Evolutionary conservation across 2,888 invertebrate genomes (phyloP), one percentile per base, ranked within the genome.

Genomic region (Adelognathus sp.): DNA sequence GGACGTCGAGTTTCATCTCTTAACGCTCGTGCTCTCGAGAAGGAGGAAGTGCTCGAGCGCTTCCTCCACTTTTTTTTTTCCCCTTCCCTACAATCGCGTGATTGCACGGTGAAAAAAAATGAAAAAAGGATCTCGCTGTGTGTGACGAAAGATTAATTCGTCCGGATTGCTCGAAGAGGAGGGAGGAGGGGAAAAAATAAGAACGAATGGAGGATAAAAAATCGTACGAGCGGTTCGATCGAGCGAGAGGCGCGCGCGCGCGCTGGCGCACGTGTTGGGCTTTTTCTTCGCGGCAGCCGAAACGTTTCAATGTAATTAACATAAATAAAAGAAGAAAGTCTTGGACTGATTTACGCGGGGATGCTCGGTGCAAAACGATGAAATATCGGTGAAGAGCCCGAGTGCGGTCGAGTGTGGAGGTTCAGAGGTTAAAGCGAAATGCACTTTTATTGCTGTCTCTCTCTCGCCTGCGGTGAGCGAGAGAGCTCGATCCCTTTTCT

Each of bases 361-460:
- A 74, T 73, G 76, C 81, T 71, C 76, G 77, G 56, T 58, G 83
- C 74, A 79, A 79, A 80, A 82, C 83, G 85, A 81, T 85, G 84
- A 85, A 86, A 85, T 79, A 79, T 85, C 76, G 81, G 69, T 71
- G 79, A n/a, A n/a, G n/a, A n/a, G 81, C 77, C 82, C 77, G n/a
- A n/a, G n/a, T n/a, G n/a, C 50, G 80, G 79, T 79, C 54, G 61
- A 11, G 54, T 24, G 50, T 50, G 14, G 44, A 79, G n/a, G 86
- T 83, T 85, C 83, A 85, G 80, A 85, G 86, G 85, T 86, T 80
- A 83, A 84, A 83, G 82, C 82, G 82, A 85, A 84, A 81, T 74
- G 81, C 64, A 78, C 83, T 80, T 82, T 80, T 76, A 76, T 79
- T 66, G 60, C 79, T 83, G 67, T 69, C 82, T 82, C 79, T 83